Percentiles rank a stretch among this genome's conserved stretches.
Conservation (phyloP, 2,797 vertebrate species). For the Oceanodroma leucorhoa region DNA sequence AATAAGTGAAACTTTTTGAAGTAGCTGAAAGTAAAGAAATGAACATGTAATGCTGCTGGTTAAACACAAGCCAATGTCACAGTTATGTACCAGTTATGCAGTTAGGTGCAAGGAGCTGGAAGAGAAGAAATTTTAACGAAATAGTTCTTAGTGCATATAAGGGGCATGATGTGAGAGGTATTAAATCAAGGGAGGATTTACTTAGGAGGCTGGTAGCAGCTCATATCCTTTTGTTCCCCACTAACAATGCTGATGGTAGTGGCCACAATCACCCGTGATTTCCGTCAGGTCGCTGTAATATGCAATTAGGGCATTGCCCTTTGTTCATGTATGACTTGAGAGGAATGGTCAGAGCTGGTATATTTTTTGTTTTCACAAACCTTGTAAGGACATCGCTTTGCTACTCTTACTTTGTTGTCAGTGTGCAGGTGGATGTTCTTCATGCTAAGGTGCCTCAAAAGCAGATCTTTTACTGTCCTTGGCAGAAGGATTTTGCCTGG, state of each 20-base stretch:
- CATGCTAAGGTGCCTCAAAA: neutral
- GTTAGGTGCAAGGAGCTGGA: neutral
- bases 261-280: neutral
- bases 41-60: neutral
- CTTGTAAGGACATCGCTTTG: neutral
- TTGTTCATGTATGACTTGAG: neutral
- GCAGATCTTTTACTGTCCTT: neutral
- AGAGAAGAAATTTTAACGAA: neutral
- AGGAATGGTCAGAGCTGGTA: neutral
- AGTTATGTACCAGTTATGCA: neutral
- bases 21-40: slow-evolving; percentile 77
- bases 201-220: neutral
- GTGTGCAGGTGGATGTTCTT: neutral
- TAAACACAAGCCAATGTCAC: neutral
- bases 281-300: neutral
- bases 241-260: neutral
- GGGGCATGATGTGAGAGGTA: neutral
- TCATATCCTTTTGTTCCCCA: neutral
- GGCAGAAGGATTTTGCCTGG: neutral
- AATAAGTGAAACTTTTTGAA: slow-evolving; percentile 87
- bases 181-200: neutral
- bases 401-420: neutral
- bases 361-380: neutral
- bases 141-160: neutral
- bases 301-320: neutral